Base-by-base conservation (phyloP, 2,888 invertebrate genomes). In the Cephus sareptanus region DNA sequence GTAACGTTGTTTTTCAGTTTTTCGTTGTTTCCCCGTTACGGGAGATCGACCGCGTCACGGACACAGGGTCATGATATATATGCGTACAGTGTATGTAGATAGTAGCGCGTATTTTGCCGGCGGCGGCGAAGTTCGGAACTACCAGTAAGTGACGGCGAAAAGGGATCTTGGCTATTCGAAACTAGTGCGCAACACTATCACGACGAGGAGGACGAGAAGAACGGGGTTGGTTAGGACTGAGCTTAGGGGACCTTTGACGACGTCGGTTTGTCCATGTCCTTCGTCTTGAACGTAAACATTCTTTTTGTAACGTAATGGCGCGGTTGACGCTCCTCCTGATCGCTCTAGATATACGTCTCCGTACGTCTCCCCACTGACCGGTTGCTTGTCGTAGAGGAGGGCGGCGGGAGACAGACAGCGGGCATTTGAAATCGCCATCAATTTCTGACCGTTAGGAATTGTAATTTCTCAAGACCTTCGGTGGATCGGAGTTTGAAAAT, bases 401-500 rank as follows among this genome's bases (percentile, higher is more conserved):
- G 15, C 4, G 0, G 12, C 12, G 15, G 4, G 4, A 40, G 6
- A 56, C 23, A 56, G 1, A 56, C 9, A 23, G 9, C 56, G 4
- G 40, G 2, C 56, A 23, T 56, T 56, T 56, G 56, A 56, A 56
- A 23, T 56, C 23, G 9, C 56, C 56, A 56, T 23, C 23, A 23
- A 56, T 56, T 9, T 23, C 23, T 9, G 23, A 56, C 56, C 56
- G 56, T 56, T 23, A 23, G 56, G 56, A 56, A 56, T 56, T 23
- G 56, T 56, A 56, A 56, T 56, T 23, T 56, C 56, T 56, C 9
- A 56, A 56, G 56, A 56, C 56, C 56, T 56, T 23, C 56, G 56
- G 23, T 23, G 23, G 1, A 56, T 23, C 23, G 23, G 81, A 81
- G 83, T 84, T 85, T 69, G 77, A 79, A 83, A 82, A 81, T 82